phyloP scores from a whole-genome alignment of 2,888 invertebrate species.

The Merodon equestris region DNA sequence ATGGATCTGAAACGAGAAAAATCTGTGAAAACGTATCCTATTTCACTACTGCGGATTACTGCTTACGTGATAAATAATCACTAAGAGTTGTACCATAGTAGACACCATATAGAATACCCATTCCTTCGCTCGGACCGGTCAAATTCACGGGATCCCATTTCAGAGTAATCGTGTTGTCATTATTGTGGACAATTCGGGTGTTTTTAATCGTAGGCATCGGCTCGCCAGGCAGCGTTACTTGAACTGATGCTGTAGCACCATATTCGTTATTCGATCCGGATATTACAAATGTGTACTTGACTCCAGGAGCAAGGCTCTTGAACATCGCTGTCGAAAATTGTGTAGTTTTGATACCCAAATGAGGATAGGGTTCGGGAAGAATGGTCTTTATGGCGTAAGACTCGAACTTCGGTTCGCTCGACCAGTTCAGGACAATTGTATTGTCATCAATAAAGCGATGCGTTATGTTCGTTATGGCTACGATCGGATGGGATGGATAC shows the following conservation, averaged over 20 bases:
- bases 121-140: slow-evolving; percentile 80
- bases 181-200: slow-evolving; percentile 26
- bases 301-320: slow-evolving; percentile 78
- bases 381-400: slow-evolving; percentile 81
- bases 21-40: no score
- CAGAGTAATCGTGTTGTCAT: slow-evolving; percentile 73
- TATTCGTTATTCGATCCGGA: slow-evolving; percentile 80
- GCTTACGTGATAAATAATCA: slow-evolving; percentile 82
- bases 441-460: slow-evolving; percentile 78
- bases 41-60: not conserved
- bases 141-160: slow-evolving; percentile 80
- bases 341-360: slow-evolving; percentile 78
- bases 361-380: slow-evolving; percentile 81
- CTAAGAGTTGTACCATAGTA: slow-evolving; percentile 83
- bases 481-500: slow-evolving; percentile 20
- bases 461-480: slow-evolving; percentile 32
- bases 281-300: slow-evolving; percentile 80
- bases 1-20: slow-evolving; percentile 79
- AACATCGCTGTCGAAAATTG: slow-evolving; percentile 78
- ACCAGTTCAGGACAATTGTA: slow-evolving; percentile 83
- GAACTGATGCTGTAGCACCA: slow-evolving; percentile 76
- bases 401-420: slow-evolving; percentile 80
- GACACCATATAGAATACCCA: slow-evolving; percentile 82
- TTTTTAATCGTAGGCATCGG: slow-evolving; percentile 72
- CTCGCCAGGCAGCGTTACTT: slow-evolving; percentile 77